Conservation (phyloP, 2,888 invertebrate species). For the Anticlea derivata region DNA sequence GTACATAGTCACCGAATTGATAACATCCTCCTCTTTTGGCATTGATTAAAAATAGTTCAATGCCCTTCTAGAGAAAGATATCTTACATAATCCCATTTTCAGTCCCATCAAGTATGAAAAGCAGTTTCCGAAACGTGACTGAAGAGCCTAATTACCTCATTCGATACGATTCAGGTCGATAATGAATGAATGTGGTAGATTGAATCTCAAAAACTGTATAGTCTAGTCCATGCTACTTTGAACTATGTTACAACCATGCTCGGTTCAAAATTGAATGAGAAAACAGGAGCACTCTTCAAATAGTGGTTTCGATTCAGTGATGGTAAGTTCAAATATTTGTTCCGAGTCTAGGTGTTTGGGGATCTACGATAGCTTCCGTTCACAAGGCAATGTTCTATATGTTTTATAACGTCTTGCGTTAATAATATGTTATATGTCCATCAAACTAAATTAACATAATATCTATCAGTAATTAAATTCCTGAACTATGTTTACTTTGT, state of each 20-base stretch:
- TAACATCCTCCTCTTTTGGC: too few species aligned
- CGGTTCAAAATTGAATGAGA: constrained; percentile 5
- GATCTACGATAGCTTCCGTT: not conserved
- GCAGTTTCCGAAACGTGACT: constrained; percentile 2
- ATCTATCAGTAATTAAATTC: too few species aligned
- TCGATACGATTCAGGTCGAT: constrained; percentile 4
- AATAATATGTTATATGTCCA: too few species aligned
- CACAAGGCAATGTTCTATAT: not conserved
- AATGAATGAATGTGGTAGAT: constrained; percentile 1
- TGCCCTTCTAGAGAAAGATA: too few species aligned
- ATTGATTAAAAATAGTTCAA: too few species aligned
- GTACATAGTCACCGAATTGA: too few species aligned
- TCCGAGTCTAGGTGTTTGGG: constrained; percentile 2
- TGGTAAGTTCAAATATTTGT: constrained; percentile 5
- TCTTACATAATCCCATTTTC: constrained; percentile 10
- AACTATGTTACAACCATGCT: not conserved
- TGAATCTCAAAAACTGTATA: not conserved
- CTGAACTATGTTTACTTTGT: too few species aligned
- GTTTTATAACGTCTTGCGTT: too few species aligned
- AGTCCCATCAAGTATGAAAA: constrained; percentile 8
- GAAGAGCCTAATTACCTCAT: constrained; percentile 8
- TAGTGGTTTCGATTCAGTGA: not conserved
- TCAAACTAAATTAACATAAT: too few species aligned
- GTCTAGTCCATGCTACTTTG: not conserved
- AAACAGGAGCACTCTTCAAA: not conserved